phyloP scores from a whole-genome alignment of 2,888 invertebrate genomes.

The Drosophila kambysellisi region DNA sequence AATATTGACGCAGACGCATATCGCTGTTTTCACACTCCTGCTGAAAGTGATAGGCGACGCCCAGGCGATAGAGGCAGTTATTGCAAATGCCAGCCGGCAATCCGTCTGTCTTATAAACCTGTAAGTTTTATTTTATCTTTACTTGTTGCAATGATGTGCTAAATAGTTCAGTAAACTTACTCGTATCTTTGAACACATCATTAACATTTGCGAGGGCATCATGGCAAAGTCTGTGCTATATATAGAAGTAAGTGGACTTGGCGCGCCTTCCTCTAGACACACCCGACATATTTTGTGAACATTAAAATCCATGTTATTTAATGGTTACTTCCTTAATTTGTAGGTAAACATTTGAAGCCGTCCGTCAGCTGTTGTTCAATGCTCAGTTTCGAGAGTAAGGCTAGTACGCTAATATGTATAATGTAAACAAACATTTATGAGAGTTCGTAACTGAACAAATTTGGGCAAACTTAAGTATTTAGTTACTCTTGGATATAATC shows the following conservation, averaged over 20 bases:
- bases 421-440: not conserved
- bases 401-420: not conserved
- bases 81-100: slow-evolving; percentile 88
- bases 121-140: not conserved
- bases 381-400: slow-evolving; percentile 11
- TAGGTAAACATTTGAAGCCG: slow-evolving; percentile 32
- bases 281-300: slow-evolving; percentile 87
- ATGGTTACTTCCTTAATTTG: not conserved
- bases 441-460: not conserved
- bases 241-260: slow-evolving; percentile 87
- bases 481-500: not conserved
- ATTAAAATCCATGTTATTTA: slow-evolving; percentile 84
- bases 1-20: slow-evolving; percentile 87
- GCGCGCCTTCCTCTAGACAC: slow-evolving; percentile 87
- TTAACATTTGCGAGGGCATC: slow-evolving; percentile 87
- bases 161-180: slow-evolving; percentile 76
- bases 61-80: slow-evolving; percentile 88
- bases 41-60: slow-evolving; percentile 88
- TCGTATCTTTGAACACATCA: slow-evolving; percentile 87
- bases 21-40: slow-evolving; percentile 88
- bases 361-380: slow-evolving; percentile 37
- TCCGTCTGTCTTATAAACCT: slow-evolving; percentile 87
- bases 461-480: not conserved
- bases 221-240: slow-evolving; percentile 88
- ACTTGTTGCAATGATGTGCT: not conserved